Conservation (phyloP, 2,797 vertebrate species). For the Malacoctenus gilli region DNA sequence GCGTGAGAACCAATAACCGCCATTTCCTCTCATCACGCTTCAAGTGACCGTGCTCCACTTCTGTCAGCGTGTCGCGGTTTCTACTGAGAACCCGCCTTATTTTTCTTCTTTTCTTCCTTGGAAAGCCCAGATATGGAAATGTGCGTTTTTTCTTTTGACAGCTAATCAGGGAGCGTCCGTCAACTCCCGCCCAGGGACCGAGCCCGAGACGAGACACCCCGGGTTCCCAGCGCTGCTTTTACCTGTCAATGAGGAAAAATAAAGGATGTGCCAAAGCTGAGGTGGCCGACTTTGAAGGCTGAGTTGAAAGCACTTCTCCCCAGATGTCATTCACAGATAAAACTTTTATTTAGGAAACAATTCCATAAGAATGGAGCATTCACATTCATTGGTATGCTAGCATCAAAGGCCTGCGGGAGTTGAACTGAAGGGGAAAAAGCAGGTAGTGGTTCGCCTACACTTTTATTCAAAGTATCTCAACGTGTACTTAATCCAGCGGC, state of each 20-base stretch:
- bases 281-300: slow-evolving; percentile 31
- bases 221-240: slow-evolving; percentile 30
- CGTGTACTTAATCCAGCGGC: slow-evolving; percentile 39
- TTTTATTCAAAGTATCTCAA: slow-evolving; percentile 38
- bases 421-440: slow-evolving; percentile 38
- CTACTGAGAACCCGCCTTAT: slow-evolving; percentile 43
- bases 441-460: slow-evolving; percentile 36
- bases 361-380: slow-evolving; percentile 74
- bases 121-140: slow-evolving; percentile 23
- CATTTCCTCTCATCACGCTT: slow-evolving; percentile 9
- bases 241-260: slow-evolving; percentile 42
- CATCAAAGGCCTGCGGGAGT: slow-evolving; percentile 71
- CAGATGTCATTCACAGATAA: slow-evolving; percentile 63
- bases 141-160: slow-evolving; percentile 51
- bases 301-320: slow-evolving; percentile 33
- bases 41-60: slow-evolving; percentile 59
- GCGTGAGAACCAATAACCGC: no score
- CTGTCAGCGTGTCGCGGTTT: slow-evolving; percentile 59
- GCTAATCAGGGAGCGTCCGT: slow-evolving; percentile 50
- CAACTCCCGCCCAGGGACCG: slow-evolving; percentile 33
- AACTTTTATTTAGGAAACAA: slow-evolving; percentile 77
- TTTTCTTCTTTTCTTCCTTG: no score
- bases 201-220: slow-evolving; percentile 41
- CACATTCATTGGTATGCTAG: slow-evolving; percentile 84
- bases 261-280: slow-evolving; percentile 15